Conservation (phyloP, 2,888 invertebrate genomes). For the Stratiomys singularior region DNA sequence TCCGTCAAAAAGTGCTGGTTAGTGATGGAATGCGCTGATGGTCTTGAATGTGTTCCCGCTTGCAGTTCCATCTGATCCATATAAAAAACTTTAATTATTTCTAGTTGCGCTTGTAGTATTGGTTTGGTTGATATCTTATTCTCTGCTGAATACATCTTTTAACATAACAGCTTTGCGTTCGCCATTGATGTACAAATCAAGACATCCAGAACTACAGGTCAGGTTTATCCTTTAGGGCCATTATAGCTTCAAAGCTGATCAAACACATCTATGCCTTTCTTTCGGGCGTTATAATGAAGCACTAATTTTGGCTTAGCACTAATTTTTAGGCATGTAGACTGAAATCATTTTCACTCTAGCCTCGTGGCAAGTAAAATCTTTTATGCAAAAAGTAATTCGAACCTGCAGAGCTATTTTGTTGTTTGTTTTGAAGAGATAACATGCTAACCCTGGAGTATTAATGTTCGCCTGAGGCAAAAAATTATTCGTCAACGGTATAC, state of each 20-base stretch:
- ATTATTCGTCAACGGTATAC: too few species aligned
- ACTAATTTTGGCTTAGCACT: background rate
- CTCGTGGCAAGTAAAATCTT: background rate
- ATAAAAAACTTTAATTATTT: background rate
- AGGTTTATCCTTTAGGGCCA: background rate
- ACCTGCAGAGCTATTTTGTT: too few species aligned
- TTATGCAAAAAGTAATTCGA: too few species aligned
- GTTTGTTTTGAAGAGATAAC: too few species aligned
- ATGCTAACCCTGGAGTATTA: too few species aligned
- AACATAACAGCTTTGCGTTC: background rate
- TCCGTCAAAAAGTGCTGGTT: background rate
- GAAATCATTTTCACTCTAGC: background rate
- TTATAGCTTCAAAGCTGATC: constrained; percentile 7
- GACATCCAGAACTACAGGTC: background rate
- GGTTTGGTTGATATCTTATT: constrained; percentile 2
- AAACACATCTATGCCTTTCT: background rate
- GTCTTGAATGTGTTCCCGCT: background rate
- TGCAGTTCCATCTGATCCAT: background rate
- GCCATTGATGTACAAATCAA: constrained; percentile 6
- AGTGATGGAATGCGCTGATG: too few species aligned
- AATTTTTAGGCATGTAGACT: background rate
- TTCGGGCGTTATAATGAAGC: background rate
- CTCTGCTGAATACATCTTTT: constrained; percentile 3
- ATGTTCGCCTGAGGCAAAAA: too few species aligned
- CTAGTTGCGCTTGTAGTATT: constrained; percentile 1